Percentiles rank a stretch among this genome's conserved stretches.
Evolutionary conservation across 2,888 invertebrate species (phyloP).

Genomic region (Ypsolopha scabrella): DNA sequence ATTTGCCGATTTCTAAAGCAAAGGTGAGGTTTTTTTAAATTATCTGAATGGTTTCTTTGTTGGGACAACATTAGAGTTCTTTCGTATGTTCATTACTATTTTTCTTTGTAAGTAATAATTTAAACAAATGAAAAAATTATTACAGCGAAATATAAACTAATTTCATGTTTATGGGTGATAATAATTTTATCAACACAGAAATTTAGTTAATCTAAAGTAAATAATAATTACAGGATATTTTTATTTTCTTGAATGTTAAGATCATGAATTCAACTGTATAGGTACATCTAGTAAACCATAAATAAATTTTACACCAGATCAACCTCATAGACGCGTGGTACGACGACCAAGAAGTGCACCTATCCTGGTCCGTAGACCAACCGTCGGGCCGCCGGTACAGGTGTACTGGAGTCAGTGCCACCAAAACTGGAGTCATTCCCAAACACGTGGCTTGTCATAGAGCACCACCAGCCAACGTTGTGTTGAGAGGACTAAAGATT

Average conservation of each 20-base stretch:
- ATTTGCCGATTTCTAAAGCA: slow-evolving; percentile 62
- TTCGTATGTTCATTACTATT: too few species aligned
- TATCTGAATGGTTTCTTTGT: too few species aligned
- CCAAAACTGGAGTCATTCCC: slow-evolving; percentile 39
- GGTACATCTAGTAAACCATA: neutral
- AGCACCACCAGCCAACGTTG: slow-evolving; percentile 44
- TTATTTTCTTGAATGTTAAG: neutral
- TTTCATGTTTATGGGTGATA: too few species aligned
- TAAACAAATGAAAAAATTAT: too few species aligned
- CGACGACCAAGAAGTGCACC: slow-evolving; percentile 49
- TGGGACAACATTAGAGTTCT: too few species aligned
- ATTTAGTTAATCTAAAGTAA: too few species aligned
- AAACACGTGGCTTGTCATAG: slow-evolving; percentile 58
- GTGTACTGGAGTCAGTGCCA: slow-evolving; percentile 53
- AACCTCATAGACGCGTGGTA: slow-evolving; percentile 49
- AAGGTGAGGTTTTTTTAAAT: slow-evolving; percentile 48
- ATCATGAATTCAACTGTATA: neutral
- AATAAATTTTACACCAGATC: slow-evolving; percentile 22
- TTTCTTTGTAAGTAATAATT: too few species aligned
- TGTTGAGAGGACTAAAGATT: slow-evolving; percentile 50
- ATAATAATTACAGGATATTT: neutral
- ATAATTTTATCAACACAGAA: too few species aligned
- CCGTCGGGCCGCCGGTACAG: slow-evolving; percentile 39
- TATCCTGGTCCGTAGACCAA: slow-evolving; percentile 54
- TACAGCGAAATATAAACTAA: too few species aligned